A percentile compares a stretch with the other conserved stretches of the same genome.
phyloP scores from a whole-genome alignment of 2,113 vertebrate species.

The Acrocephalus kingi region DNA sequence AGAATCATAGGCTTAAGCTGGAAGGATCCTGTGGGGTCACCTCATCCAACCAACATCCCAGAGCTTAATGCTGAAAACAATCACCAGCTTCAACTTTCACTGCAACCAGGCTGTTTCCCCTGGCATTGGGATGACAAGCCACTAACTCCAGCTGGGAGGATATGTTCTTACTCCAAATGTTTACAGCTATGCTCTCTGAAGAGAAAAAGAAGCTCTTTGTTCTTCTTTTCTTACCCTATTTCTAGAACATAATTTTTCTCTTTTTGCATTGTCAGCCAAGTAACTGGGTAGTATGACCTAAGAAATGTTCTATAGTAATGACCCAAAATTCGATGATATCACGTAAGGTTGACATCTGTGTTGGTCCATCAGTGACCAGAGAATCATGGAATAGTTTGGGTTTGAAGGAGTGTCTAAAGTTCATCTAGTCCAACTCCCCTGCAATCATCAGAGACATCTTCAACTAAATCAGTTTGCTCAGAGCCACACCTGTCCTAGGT shows the following conservation, averaged over 20 bases:
- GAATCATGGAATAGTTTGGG: not conserved
- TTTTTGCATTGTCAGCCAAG: not conserved
- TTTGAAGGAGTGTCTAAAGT: not conserved
- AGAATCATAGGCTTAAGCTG: not conserved
- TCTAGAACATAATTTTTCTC: not conserved
- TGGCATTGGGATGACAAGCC: not conserved
- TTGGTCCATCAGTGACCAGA: not conserved
- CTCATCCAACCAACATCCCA: not conserved
- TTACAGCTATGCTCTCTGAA: not conserved
- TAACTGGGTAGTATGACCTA: not conserved
- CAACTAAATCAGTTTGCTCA: not conserved
- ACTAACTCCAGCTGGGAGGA: not conserved
- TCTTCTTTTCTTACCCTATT: not conserved
- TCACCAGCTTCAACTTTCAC: not conserved
- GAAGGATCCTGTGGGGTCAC: not conserved
- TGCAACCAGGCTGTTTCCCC: not conserved
- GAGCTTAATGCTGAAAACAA: not conserved
- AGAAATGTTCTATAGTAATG: not conserved
- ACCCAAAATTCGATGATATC: not conserved
- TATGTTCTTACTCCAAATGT: not conserved
- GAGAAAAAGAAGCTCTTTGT: not conserved
- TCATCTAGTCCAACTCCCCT: not conserved
- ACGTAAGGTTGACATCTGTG: not conserved
- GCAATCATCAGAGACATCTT: not conserved
- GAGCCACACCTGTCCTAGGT: not conserved